Conservation (phyloP, 2,797 vertebrate species). For the Pogoniulus pusillus region DNA sequence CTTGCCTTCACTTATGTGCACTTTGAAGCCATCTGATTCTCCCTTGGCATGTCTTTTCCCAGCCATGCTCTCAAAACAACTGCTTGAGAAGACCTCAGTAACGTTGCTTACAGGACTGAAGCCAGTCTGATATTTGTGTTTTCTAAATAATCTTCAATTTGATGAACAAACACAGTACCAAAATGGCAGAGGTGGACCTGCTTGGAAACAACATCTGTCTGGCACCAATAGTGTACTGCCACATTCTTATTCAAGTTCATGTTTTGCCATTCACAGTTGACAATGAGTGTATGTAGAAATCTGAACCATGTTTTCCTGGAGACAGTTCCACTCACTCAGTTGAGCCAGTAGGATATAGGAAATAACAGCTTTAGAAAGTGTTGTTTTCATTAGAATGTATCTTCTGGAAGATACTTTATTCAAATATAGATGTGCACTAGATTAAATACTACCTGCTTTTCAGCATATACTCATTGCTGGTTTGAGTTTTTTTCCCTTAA, state of each 20-base stretch:
- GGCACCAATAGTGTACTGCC: neutral
- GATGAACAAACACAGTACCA: neutral
- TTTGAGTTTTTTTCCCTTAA: too few species aligned
- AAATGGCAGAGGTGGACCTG: neutral
- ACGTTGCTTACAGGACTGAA: too few species aligned
- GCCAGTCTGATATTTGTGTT: too few species aligned
- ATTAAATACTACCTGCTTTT: neutral
- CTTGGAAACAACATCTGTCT: neutral
- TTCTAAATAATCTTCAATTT: neutral
- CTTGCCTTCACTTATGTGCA: rapidly evolving
- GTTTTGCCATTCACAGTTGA: neutral
- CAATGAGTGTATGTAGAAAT: neutral
- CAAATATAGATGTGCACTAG: neutral
- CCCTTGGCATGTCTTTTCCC: neutral
- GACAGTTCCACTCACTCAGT: neutral
- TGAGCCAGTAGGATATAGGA: neutral
- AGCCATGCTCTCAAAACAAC: neutral
- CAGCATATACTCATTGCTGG: neutral
- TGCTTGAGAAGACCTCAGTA: neutral
- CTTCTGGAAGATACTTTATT: neutral
- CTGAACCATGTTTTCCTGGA: neutral
- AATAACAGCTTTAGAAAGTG: neutral
- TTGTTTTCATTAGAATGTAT: neutral
- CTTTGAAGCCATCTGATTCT: neutral
- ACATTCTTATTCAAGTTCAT: neutral